These are phyloP conservation scores for Prochilodus magdalenae DNA, from an alignment of 2,113 vertebrate species.

Conservation along the genomic window DNA sequence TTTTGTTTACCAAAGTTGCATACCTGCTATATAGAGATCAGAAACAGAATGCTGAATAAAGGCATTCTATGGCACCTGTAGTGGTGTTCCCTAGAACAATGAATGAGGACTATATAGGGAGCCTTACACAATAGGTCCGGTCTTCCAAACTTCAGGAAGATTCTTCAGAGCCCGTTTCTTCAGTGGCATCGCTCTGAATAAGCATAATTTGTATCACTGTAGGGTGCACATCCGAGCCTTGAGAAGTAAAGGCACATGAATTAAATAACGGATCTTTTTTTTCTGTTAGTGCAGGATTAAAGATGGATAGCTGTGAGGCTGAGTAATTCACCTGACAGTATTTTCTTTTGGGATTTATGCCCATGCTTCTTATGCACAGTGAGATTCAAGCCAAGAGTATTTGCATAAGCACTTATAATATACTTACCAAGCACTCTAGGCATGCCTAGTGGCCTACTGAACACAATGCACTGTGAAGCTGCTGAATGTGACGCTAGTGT, in stretches of 20 bases:
- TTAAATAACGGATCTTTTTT: not conserved
- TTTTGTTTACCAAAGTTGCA: no score
- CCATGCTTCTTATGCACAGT: not conserved
- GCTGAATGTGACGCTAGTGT: not conserved
- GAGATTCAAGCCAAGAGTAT: conserved; percentile 10
- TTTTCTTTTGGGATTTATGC: conserved; percentile 6
- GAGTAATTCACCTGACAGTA: not conserved
- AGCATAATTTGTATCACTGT: no score
- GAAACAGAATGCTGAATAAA: no score
- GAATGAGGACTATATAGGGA: no score
- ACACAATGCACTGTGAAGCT: conserved; percentile 15
- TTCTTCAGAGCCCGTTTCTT: no score
- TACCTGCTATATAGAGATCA: no score
- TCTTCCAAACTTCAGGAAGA: no score
- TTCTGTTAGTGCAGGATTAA: not conserved
- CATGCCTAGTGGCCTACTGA: conserved; percentile 18
- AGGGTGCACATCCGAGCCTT: no score
- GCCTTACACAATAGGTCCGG: no score
- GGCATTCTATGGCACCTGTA: no score
- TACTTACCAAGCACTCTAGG: conserved; percentile 34
- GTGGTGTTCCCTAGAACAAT: no score
- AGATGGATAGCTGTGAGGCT: not conserved
- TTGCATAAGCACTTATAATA: conserved; percentile 31
- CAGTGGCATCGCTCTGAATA: no score
- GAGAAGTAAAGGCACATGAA: not conserved